Evolutionary conservation across 2,888 invertebrate genomes (phyloP), one percentile per base, ranked within the genome.

Genomic region (Microctonus aethiopoides): DNA sequence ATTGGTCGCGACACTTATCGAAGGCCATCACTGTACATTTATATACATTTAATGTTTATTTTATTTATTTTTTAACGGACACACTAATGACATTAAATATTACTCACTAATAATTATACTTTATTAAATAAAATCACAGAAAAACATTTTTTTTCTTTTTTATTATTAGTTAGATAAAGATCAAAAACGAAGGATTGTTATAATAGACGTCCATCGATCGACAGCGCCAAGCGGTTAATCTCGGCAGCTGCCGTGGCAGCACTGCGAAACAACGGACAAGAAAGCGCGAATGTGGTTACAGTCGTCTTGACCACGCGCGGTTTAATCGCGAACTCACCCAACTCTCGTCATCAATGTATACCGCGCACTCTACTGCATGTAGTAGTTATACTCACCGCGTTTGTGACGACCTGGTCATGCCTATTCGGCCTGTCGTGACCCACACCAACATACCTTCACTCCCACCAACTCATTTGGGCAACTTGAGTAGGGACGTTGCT

Each of bases 401-500:
- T 20, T 16, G 7, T 46, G 29, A 29, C 56, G 24, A 52, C 10
- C 22, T 46, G 29, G 24, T 52, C 7, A 20, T 54, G 59, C 65
- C n/a, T 16, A 60, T 46, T 46, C 52, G 63, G 51, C 39, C 61
- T 56, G n/a, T 26, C 46, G 39, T 36, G 11, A 16, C 54, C 54
- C 41, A 22, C 51, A 54, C 54, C 20, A 41, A 59, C 51, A 46
- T 41, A 46, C 24, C 67, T 26, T 46, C 39, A 16, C 24, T 54
- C 52, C 34, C 66, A 39, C 54, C 52, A 34, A 66, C 51, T 56
- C 61, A 61, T 54, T 36, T 51, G 16, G 46, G 41, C 36, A 41
- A 36, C 54, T n/a, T 61, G 54, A 64, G 67, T 52, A 78, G 77
- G 79, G 79, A 77, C 77, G 78, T 77, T 62, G 71, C 73, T 71